Percentiles rank a stretch among this genome's conserved stretches.
Evolutionary conservation across 2,113 vertebrate species (phyloP).

Genomic region (Perca schrenkii): DNA sequence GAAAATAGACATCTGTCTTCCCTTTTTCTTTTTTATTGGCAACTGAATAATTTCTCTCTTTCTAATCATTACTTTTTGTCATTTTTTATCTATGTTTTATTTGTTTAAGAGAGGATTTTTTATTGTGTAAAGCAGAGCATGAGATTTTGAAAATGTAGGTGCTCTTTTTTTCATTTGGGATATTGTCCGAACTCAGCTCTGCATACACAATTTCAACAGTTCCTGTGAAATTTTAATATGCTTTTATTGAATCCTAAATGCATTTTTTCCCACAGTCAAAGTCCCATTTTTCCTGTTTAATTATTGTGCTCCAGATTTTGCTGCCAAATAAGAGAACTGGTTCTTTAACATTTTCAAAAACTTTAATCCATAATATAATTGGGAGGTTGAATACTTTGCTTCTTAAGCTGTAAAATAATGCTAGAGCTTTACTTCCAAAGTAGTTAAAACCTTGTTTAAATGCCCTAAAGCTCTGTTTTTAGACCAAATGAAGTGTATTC

Average conservation of each 20-base stretch:
- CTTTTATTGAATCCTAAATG: slow-evolving; percentile 18
- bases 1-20: not conserved
- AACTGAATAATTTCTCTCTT: not conserved
- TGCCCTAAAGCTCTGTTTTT: not conserved
- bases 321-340: not conserved
- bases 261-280: slow-evolving; percentile 1
- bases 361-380: slow-evolving; percentile 38
- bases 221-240: slow-evolving; percentile 13
- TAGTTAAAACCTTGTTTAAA: slow-evolving; percentile 17
- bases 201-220: not conserved
- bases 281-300: slow-evolving; percentile 15
- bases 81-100: not conserved
- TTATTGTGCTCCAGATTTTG: slow-evolving; percentile 18
- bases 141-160: not conserved
- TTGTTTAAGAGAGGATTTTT: not conserved
- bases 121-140: no score
- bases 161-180: not conserved
- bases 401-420: slow-evolving; percentile 11
- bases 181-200: not conserved
- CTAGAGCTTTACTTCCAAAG: slow-evolving; percentile 22
- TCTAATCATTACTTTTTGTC: not conserved
- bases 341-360: slow-evolving; percentile 19
- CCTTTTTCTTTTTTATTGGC: no score
- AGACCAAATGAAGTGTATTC: slow-evolving; percentile 9
- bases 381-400: slow-evolving; percentile 21